Conservation (phyloP, 2,888 invertebrate genomes). For the Erebia aethiops region DNA sequence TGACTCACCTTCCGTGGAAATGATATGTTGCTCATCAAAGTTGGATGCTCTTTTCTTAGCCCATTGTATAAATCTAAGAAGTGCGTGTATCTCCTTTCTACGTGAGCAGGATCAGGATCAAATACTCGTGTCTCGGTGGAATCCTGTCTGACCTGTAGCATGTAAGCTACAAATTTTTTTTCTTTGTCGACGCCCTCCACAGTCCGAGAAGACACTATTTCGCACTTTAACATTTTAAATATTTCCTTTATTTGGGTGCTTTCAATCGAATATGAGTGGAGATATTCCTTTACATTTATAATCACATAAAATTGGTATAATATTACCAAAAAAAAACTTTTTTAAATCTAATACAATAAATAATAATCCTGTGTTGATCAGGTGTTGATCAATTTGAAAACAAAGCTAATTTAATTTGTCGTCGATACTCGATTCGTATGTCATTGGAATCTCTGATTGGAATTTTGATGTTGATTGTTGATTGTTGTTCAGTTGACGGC, state of each 20-base stretch:
- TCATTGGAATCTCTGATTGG: too few relatives aligned
- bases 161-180: slow-evolving; percentile 88
- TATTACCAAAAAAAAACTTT: neutral
- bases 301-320: neutral
- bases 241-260: neutral
- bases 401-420: too few relatives aligned
- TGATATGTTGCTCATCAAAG: slow-evolving; percentile 74
- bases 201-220: slow-evolving; percentile 86
- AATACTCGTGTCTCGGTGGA: slow-evolving; percentile 63
- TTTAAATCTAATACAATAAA: neutral
- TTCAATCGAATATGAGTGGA: neutral
- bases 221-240: slow-evolving; percentile 80
- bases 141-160: slow-evolving; percentile 85
- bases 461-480: too few relatives aligned
- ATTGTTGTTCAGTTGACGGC: too few relatives aligned
- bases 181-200: slow-evolving; percentile 83
- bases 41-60: slow-evolving; percentile 83
- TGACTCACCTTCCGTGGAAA: slow-evolving; percentile 86
- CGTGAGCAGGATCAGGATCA: slow-evolving; percentile 85
- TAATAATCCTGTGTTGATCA: too few relatives aligned
- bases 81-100: slow-evolving; percentile 88
- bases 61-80: slow-evolving; percentile 86
- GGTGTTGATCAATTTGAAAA: too few relatives aligned
- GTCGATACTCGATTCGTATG: too few relatives aligned
- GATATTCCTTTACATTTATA: neutral